Conservation (phyloP, 2,888 invertebrate species). For the Anaspis maculata region DNA sequence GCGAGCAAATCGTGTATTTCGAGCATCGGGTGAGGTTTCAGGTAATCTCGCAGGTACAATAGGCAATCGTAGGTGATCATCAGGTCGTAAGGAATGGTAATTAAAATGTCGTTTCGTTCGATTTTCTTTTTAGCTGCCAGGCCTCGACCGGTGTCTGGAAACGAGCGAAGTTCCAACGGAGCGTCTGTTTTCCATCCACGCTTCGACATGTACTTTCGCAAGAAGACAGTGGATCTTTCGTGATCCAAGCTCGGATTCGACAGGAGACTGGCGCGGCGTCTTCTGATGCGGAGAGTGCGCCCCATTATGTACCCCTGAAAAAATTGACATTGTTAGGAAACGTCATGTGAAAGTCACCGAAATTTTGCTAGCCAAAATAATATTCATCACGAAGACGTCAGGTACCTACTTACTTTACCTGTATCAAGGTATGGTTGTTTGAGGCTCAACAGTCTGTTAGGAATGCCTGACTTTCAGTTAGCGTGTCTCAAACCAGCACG, state of each 20-base stretch:
- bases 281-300: slow-evolving; percentile 7
- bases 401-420: no score
- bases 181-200: slow-evolving; percentile 22
- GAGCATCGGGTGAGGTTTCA: no score
- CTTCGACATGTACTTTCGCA: slow-evolving; percentile 11
- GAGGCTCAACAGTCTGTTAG: no score
- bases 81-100: slow-evolving; percentile 51
- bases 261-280: slow-evolving; percentile 6
- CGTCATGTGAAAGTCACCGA: no score
- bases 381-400: no score
- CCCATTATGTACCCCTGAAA: slow-evolving; percentile 8
- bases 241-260: slow-evolving; percentile 5
- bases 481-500: no score
- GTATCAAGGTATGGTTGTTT: no score
- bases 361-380: no score
- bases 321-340: no score
- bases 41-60: no score
- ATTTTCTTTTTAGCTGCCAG: slow-evolving; percentile 54
- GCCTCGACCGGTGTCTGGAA: slow-evolving; percentile 65
- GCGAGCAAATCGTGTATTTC: slow-evolving; percentile 66
- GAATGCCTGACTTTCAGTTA: no score
- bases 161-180: slow-evolving; percentile 50
- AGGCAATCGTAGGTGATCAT: slow-evolving; percentile 44
- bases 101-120: slow-evolving; percentile 49
- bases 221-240: slow-evolving; percentile 4